Evolutionary conservation across 2,888 invertebrate genomes (phyloP).

Genomic region (Spisula solida): DNA sequence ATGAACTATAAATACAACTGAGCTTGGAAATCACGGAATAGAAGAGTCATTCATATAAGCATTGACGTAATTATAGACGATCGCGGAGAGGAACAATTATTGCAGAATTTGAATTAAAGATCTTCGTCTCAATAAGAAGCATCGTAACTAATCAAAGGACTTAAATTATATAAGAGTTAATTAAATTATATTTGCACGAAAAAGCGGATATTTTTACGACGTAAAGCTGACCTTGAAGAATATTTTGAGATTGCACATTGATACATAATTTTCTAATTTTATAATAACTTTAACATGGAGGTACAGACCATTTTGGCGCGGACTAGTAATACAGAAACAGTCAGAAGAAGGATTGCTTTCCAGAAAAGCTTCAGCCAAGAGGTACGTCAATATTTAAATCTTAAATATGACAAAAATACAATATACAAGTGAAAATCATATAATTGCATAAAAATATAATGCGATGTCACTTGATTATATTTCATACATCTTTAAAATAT

Average conservation of each 20-base stretch:
- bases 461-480: too few species aligned
- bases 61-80: slow-evolving; percentile 28
- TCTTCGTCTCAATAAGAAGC: background rate
- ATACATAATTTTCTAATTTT: too few species aligned
- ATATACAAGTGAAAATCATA: too few species aligned
- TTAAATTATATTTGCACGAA: background rate
- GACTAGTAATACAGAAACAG: slow-evolving; percentile 76
- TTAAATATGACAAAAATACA: too few species aligned
- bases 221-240: too few species aligned
- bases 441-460: too few species aligned
- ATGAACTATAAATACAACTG: slow-evolving; percentile 38
- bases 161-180: background rate
- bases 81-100: background rate
- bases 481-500: too few species aligned
- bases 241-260: too few species aligned
- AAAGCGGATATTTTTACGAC: background rate
- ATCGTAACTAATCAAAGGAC: background rate
- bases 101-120: too few species aligned
- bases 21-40: slow-evolving; percentile 26
- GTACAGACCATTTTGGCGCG: slow-evolving; percentile 52
- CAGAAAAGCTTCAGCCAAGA: slow-evolving; percentile 86
- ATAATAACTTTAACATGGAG: slow-evolving; percentile 35
- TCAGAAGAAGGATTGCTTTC: slow-evolving; percentile 83
- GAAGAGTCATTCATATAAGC: slow-evolving; percentile 64
- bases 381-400: slow-evolving; percentile 58